Evolutionary conservation across 2,888 invertebrate genomes (phyloP).

Genomic region (Drosophila quinaria): DNA sequence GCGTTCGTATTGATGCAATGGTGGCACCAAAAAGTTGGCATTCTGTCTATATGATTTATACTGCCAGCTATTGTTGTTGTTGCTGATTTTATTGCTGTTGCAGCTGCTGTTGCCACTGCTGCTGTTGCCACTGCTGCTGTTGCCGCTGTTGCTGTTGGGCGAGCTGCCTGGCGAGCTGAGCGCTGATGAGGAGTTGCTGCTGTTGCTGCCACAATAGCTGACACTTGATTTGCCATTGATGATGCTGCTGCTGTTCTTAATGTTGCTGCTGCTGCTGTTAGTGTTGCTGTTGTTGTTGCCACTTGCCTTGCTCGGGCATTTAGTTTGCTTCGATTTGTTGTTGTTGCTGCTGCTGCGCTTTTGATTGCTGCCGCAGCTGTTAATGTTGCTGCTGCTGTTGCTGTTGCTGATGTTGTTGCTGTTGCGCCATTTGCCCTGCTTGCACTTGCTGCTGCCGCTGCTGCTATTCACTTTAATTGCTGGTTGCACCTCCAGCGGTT

Average conservation of each 20-base stretch:
- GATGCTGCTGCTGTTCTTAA: slow-evolving; percentile 40
- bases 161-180: slow-evolving; percentile 77
- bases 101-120: slow-evolving; percentile 41
- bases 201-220: slow-evolving; percentile 30
- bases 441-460: slow-evolving; percentile 11
- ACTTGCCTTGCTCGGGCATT: slow-evolving; percentile 31
- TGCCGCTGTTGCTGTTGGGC: slow-evolving; percentile 43
- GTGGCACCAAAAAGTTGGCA: slow-evolving; percentile 72
- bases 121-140: slow-evolving; percentile 62
- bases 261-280: slow-evolving; percentile 54
- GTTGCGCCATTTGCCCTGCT: slow-evolving; percentile 51
- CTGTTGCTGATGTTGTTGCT: slow-evolving; percentile 14
- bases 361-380: background rate
- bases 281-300: slow-evolving; percentile 10
- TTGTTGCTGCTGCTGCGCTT: slow-evolving; percentile 28
- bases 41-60: slow-evolving; percentile 34
- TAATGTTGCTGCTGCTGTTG: slow-evolving; percentile 5
- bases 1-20: slow-evolving; percentile 83
- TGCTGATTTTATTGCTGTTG: slow-evolving; percentile 7
- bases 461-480: slow-evolving; percentile 12
- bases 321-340: slow-evolving; percentile 30
- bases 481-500: background rate
- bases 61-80: slow-evolving; percentile 17
- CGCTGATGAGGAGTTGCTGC: slow-evolving; percentile 67
- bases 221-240: slow-evolving; percentile 25